phyloP scores from a whole-genome alignment of 2,888 invertebrate genomes.

The Plagodis dolabraria region DNA sequence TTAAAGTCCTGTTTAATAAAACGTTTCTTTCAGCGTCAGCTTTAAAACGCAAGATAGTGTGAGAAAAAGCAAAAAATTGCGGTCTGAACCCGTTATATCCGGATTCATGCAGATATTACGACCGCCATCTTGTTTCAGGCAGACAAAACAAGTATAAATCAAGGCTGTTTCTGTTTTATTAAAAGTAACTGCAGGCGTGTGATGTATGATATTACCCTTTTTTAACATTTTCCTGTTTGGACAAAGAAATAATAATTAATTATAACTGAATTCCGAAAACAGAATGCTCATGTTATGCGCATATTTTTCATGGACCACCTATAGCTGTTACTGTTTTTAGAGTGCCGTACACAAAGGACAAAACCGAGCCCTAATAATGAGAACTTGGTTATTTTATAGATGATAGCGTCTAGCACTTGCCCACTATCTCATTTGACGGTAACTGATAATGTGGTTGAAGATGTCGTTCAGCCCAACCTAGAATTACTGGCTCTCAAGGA shows the following conservation, averaged over 20 bases:
- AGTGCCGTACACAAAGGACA: too few species aligned
- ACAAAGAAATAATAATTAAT: background rate
- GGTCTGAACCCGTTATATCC: conserved; percentile 55
- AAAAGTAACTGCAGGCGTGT: conserved; percentile 53
- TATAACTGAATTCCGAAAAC: too few species aligned
- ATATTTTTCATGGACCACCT: too few species aligned
- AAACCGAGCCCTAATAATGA: too few species aligned
- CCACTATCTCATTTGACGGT: too few species aligned
- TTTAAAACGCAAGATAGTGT: conserved; percentile 55
- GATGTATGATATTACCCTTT: conserved; percentile 41
- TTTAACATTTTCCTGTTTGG: conserved; percentile 7
- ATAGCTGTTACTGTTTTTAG: too few species aligned
- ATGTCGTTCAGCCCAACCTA: too few species aligned
- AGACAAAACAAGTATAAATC: conserved; percentile 73
- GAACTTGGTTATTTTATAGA: too few species aligned
- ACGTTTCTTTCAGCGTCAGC: conserved; percentile 48
- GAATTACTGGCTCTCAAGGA: too few species aligned
- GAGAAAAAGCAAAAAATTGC: conserved; percentile 64
- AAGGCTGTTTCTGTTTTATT: conserved; percentile 66
- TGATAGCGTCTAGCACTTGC: too few species aligned
- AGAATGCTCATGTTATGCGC: too few species aligned
- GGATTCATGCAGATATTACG: conserved; percentile 69
- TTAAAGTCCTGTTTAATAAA: conserved; percentile 49
- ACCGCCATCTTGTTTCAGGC: conserved; percentile 66
- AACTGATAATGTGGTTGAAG: too few species aligned